Base-by-base conservation (phyloP, 1,140 invertebrate species). In the Glossosoma conforme region DNA sequence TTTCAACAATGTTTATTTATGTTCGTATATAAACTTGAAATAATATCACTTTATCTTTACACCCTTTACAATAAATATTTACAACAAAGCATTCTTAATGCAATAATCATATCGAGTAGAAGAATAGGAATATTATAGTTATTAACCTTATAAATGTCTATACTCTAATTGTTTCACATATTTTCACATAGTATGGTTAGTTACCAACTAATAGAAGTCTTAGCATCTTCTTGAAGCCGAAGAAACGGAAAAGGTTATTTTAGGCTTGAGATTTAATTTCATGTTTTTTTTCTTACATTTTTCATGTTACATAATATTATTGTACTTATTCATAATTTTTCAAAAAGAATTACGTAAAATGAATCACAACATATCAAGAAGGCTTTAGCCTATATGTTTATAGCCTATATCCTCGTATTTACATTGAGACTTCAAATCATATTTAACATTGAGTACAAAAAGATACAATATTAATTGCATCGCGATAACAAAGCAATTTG, bases 341-440 rank as follows among this genome's bases (percentile, higher is more conserved):
- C 36, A 21, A n/a, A 44, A 44, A 44, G 10, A 52, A 44, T 52
- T 57, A 53, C 49, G 32, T 57, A 49, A 57, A 57, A 57, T 52
- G 50, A 54, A 58, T 53, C 56, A 58, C 56, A 58, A 58, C 56
- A 53, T 50, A n/a, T n/a, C n/a, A 58, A 54, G 56, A 58, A 58
- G 55, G 56, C 56, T 52, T 53, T 52, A 47, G 44, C 51, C 56
- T 22, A 41, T 58, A n/a, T n/a, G n/a, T n/a, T n/a, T n/a, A n/a
- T n/a, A n/a, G n/a, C n/a, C n/a, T n/a, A n/a, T n/a, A n/a, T 58
- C 56, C 35, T 58, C 50, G 51, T 58, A 58, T 58, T 33, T 58
- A 58, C 56, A 58, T 33, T 51, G 56, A 58, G 42, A 57, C 49
- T 24, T 42, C 41, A 45, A 53, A 52, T 37, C 25, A 36, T 44